A percentile compares a stretch with the other conserved stretches of the same genome.
Conservation (phyloP, 2,888 invertebrate species). For the Caenorhabditis becei region DNA sequence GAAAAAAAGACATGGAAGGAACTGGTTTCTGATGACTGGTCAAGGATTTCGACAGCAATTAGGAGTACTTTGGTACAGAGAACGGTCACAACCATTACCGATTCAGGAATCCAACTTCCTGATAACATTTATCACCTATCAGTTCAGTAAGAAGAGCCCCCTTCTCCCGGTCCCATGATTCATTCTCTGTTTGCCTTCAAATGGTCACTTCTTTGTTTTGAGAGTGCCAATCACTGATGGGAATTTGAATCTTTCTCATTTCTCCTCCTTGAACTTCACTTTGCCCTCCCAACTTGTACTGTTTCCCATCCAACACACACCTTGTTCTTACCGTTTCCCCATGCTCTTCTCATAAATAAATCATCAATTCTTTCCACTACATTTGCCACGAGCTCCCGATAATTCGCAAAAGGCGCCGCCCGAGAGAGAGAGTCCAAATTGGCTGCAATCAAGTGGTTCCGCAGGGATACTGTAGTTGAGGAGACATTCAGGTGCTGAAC, state of each 20-base stretch:
- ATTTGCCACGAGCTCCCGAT: constrained; percentile 40
- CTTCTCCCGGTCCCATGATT: neutral
- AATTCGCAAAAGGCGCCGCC: constrained; percentile 43
- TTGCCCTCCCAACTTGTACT: neutral
- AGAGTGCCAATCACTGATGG: constrained; percentile 31
- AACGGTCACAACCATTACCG: no score
- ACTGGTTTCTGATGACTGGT: neutral
- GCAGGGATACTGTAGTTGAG: constrained; percentile 26
- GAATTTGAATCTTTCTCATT: constrained; percentile 10
- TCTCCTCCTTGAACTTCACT: neutral
- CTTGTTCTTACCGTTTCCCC: constrained; percentile 14
- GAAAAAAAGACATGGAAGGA: neutral
- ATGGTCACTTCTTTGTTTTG: constrained; percentile 45
- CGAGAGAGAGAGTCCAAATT: constrained; percentile 27
- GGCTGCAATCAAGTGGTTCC: constrained; percentile 52
- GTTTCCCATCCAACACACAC: neutral
- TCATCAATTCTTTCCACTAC: constrained; percentile 51
- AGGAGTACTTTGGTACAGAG: neutral
- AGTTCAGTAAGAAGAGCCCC: no score
- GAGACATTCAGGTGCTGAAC: neutral
- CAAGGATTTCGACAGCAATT: neutral
- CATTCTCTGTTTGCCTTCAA: constrained; percentile 16
- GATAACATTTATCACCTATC: no score
- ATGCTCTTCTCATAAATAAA: constrained; percentile 31
- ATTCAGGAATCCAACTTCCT: neutral